Evolutionary conservation across 2,888 invertebrate species (phyloP).

Genomic region (Clanis bilineata): DNA sequence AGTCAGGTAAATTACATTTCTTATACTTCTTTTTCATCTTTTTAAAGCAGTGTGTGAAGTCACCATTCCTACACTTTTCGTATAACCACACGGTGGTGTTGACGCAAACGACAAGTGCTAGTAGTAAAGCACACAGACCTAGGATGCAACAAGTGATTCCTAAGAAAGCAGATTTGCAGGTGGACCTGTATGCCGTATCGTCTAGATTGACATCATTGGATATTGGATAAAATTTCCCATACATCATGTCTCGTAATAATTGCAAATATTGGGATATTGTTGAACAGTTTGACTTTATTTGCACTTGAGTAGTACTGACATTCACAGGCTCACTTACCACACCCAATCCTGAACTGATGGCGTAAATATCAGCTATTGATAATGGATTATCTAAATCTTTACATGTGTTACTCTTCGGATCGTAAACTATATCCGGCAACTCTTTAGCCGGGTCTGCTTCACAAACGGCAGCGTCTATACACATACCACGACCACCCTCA

Average conservation of each 20-base stretch:
- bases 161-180: constrained; percentile 44
- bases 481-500: constrained; percentile 39
- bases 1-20: constrained; percentile 14
- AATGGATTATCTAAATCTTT: constrained; percentile 53
- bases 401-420: constrained; percentile 54
- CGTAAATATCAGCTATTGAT: constrained; percentile 53
- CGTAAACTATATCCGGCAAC: constrained; percentile 55
- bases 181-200: constrained; percentile 30
- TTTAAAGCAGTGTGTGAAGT: constrained; percentile 28
- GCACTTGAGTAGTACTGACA: constrained; percentile 29
- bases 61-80: constrained; percentile 36
- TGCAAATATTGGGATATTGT: constrained; percentile 64
- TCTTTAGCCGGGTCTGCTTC: constrained; percentile 37
- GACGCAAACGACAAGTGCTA: constrained; percentile 44
- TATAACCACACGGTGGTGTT: constrained; percentile 37
- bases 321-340: constrained; percentile 36
- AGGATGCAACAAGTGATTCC: constrained; percentile 47
- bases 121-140: constrained; percentile 38
- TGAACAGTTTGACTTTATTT: constrained; percentile 54
- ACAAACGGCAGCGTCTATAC: constrained; percentile 48
- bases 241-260: constrained; percentile 53
- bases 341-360: constrained; percentile 54
- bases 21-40: constrained; percentile 28
- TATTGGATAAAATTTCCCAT: constrained; percentile 48
- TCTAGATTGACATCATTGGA: constrained; percentile 37